A percentile compares a stretch with the other conserved stretches of the same genome.
Conservation (phyloP, 2,888 invertebrate genomes). For the Loripinus fragilis region DNA sequence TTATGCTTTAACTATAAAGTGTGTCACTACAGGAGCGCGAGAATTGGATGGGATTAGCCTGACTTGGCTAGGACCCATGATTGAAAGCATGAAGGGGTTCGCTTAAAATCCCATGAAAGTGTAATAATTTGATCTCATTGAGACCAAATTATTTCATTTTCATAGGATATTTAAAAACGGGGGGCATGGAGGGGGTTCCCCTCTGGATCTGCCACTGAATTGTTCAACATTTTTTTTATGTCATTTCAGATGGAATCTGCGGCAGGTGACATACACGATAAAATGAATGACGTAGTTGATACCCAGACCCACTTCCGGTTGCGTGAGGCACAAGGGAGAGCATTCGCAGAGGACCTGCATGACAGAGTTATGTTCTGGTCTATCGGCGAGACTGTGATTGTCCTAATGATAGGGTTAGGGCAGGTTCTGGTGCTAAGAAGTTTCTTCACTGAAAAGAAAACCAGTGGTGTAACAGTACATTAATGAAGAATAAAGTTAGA, state of each 20-base stretch:
- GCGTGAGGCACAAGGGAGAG: slow-evolving; percentile 96
- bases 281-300: slow-evolving; percentile 93
- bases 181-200: too few relatives aligned
- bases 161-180: too few relatives aligned
- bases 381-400: slow-evolving; percentile 91
- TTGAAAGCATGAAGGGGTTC: too few relatives aligned
- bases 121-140: too few relatives aligned
- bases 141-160: too few relatives aligned
- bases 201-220: too few relatives aligned
- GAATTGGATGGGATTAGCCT: too few relatives aligned
- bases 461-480: slow-evolving; percentile 15
- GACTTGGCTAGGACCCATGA: too few relatives aligned
- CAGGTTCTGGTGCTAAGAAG: slow-evolving; percentile 96
- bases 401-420: slow-evolving; percentile 92
- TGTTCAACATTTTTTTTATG: too few relatives aligned
- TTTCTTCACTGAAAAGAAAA: slow-evolving; percentile 91
- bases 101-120: too few relatives aligned
- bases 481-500: not conserved
- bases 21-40: too few relatives aligned
- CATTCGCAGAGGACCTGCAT: slow-evolving; percentile 97
- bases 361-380: slow-evolving; percentile 94
- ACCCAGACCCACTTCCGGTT: slow-evolving; percentile 98
- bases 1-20: too few relatives aligned
- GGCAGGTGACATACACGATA: slow-evolving; percentile 94
- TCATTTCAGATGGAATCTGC: slow-evolving; percentile 93